These are phyloP conservation scores for Rhinolophus ferrumequinum DNA, from an alignment of 2,113 vertebrate genomes.

Conservation along the genomic window DNA sequence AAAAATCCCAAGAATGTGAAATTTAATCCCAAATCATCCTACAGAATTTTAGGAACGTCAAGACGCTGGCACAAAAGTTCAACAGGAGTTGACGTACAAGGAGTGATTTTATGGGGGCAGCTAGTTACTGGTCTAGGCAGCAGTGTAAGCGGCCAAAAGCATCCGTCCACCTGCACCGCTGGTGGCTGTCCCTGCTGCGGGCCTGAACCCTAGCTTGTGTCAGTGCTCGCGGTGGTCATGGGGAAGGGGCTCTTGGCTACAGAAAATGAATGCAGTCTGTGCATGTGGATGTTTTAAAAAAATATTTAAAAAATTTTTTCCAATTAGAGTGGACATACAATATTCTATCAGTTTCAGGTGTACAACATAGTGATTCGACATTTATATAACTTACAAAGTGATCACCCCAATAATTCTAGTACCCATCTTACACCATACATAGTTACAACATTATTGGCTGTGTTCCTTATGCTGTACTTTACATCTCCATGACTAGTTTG, in stretches of 20 bases:
- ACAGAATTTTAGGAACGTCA: not conserved
- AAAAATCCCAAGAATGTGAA: not conserved
- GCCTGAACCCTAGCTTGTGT: not conserved
- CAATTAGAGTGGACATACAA: too few species aligned
- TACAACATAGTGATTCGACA: too few species aligned
- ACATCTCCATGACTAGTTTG: too few species aligned
- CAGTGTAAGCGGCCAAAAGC: rapidly evolving
- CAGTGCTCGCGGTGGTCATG: not conserved
- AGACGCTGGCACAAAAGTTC: not conserved
- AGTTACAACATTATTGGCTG: too few species aligned
- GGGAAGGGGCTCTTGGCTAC: not conserved
- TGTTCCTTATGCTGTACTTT: too few species aligned
- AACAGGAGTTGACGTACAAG: not conserved
- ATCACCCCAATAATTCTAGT: too few species aligned
- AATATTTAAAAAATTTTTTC: too few species aligned
- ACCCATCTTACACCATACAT: too few species aligned
- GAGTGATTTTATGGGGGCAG: not conserved
- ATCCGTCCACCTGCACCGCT: not conserved
- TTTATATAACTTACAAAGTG: too few species aligned
- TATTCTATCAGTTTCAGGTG: too few species aligned
- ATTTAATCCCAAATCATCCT: not conserved
- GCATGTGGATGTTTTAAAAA: not conserved
- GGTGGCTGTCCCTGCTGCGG: not conserved
- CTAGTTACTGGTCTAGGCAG: not conserved
- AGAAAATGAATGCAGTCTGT: not conserved